phyloP scores from a whole-genome alignment of 2,113 vertebrate species.

The Furnarius figulus region DNA sequence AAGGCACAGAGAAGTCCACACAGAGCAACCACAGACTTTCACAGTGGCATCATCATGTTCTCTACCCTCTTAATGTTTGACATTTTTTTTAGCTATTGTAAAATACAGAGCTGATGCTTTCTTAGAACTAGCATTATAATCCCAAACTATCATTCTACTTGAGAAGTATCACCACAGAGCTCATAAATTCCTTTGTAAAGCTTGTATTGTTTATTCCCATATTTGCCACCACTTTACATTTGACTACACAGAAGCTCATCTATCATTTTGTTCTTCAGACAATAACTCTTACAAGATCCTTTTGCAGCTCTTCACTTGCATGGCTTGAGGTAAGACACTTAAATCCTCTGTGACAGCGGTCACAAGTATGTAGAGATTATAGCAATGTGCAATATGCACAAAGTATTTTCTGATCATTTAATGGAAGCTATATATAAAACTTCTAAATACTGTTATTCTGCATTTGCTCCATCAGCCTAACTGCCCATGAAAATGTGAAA shows the following conservation, averaged over 20 bases:
- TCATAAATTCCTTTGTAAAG: neutral
- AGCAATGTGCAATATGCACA: neutral
- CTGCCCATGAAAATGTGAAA: conserved; percentile 11
- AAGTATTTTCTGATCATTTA: neutral
- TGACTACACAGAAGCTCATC: neutral
- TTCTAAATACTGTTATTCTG: neutral
- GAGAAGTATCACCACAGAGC: neutral
- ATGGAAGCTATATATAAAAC: neutral
- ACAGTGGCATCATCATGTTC: neutral
- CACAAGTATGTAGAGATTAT: neutral
- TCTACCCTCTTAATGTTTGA: neutral
- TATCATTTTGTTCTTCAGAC: neutral
- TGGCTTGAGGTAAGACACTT: neutral
- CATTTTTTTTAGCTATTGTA: neutral
- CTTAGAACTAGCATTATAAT: neutral
- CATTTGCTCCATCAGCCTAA: neutral
- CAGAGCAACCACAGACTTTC: neutral
- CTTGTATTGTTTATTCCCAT: neutral
- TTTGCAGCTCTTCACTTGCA: neutral
- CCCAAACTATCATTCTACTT: neutral
- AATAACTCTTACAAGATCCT: neutral
- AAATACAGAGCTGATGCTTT: neutral
- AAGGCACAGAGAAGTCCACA: neutral
- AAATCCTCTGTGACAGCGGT: neutral
- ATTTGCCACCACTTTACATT: neutral